Evolutionary conservation across 2,113 vertebrate genomes (phyloP).

Genomic region (Emydocephalus ijimae): DNA sequence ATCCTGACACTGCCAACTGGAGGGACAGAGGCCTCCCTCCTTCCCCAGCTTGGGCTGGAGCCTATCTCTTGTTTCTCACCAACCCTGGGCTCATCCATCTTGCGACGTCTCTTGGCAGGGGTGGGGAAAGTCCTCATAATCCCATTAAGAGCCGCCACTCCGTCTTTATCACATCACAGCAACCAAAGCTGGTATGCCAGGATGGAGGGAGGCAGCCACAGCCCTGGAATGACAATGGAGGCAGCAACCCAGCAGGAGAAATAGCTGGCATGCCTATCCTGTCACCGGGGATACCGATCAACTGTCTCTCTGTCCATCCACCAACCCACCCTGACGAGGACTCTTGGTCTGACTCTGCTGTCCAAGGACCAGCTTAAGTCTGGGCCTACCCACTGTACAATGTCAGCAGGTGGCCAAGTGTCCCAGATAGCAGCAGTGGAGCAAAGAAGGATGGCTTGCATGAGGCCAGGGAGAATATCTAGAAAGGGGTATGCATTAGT

Average conservation of each 20-base stretch:
- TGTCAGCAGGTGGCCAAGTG: too few species aligned
- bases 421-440: background rate
- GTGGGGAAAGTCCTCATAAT: constrained; percentile 48
- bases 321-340: background rate
- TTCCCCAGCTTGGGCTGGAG: background rate
- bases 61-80: constrained; percentile 35
- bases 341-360: too few species aligned
- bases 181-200: constrained; percentile 67
- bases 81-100: constrained; percentile 14
- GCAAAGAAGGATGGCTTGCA: background rate
- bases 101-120: constrained; percentile 45
- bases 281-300: constrained; percentile 32
- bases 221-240: constrained; percentile 34
- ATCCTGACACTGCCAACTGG: background rate
- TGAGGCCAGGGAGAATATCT: background rate
- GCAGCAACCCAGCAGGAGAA: constrained; percentile 32
- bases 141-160: constrained; percentile 56
- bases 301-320: background rate
- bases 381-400: background rate
- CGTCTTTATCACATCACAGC: constrained; percentile 60
- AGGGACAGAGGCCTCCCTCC: background rate
- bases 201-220: constrained; percentile 29
- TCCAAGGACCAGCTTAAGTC: background rate
- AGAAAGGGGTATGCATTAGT: background rate
- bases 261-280: constrained; percentile 39